Percentiles rank a stretch among this genome's conserved stretches.
phyloP scores from a whole-genome alignment of 1,140 invertebrate genomes.

The Oncopodura yosiiana region DNA sequence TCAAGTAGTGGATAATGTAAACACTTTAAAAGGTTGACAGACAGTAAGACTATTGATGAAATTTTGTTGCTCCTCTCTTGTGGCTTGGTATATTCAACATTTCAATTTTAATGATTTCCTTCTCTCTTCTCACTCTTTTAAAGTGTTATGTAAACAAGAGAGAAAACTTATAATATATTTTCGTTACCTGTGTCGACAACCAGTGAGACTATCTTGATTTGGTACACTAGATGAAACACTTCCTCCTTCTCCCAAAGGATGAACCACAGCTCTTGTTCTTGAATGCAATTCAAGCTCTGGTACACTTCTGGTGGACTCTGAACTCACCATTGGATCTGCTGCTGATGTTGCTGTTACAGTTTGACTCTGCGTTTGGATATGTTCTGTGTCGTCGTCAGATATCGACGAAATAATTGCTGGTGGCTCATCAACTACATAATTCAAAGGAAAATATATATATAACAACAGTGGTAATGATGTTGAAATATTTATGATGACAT shows the following conservation, averaged over 20 bases:
- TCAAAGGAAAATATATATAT: not conserved
- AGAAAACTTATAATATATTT: no score
- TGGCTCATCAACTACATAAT: constrained; percentile 24
- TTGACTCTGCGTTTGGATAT: constrained; percentile 1
- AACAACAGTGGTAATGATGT: no score
- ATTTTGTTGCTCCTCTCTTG: no score
- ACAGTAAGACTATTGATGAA: no score
- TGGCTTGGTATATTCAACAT: no score
- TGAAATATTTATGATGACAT: no score
- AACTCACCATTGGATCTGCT: constrained; percentile 14
- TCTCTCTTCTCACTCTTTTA: no score
- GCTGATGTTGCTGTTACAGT: not conserved
- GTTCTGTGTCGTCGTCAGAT: constrained; percentile 31
- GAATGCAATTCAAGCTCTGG: constrained; percentile 81
- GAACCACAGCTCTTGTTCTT: constrained; percentile 40
- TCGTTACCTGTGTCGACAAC: constrained; percentile 30
- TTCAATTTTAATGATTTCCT: no score
- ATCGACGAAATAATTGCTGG: constrained; percentile 30
- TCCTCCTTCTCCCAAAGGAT: constrained; percentile 6
- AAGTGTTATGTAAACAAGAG: no score
- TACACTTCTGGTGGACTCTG: constrained; percentile 61
- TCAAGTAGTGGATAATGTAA: no score
- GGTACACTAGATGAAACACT: constrained; percentile 11
- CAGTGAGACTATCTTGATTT: constrained; percentile 15
- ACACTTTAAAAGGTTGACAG: no score